Base-by-base conservation (phyloP, 2,113 vertebrate genomes). In the Centropristis striata region DNA sequence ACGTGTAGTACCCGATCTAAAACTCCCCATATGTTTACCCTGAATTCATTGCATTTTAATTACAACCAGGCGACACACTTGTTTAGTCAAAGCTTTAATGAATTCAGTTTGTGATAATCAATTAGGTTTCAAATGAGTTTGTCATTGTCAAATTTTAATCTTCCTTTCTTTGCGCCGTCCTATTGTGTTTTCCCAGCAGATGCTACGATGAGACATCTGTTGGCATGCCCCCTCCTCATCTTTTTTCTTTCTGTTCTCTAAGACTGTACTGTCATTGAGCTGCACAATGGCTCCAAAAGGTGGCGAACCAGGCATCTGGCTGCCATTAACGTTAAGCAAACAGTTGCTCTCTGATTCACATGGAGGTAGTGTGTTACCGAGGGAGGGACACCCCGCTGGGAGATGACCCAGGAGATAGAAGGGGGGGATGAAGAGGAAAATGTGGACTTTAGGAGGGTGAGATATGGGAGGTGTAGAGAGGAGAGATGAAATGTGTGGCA, bases 301-400 rank as follows among this genome's bases (percentile, higher is more conserved):
- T 90, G 88, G 77, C 20, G 58, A 85, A 81, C 42, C 75, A 54
- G 86, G 78, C 83, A 88, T 85, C 78, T 85, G 87, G 53, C 78
- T 81, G 46, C 79, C 75, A 80, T 90, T 88, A 83, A 66, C 64
- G 67, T 86, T 80, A 87, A 89, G 87, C 79, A 90, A 90, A 88
- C 71, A 58, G 83, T 79, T 86, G 54, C 61, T 85, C 41, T 79
- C 23, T 21, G 81, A 82, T 88, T 91, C 78, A 77, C 74, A 77
- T 60, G 84, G 47, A 57, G 71, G 69, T 71, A 54, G 66, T 47
- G 37, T 53, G 65, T 25, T 46, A 32, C 63, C 44, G 50, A 47
- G 74, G 58, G 77, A 69, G 53, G 32, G 64, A 82, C 63, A 68
- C 60, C 58, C 58, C 51, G 53, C 60, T 61, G 79, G 67, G 67